Evolutionary conservation across 2,113 vertebrate species (phyloP).

Genomic region (Cololabis saira): DNA sequence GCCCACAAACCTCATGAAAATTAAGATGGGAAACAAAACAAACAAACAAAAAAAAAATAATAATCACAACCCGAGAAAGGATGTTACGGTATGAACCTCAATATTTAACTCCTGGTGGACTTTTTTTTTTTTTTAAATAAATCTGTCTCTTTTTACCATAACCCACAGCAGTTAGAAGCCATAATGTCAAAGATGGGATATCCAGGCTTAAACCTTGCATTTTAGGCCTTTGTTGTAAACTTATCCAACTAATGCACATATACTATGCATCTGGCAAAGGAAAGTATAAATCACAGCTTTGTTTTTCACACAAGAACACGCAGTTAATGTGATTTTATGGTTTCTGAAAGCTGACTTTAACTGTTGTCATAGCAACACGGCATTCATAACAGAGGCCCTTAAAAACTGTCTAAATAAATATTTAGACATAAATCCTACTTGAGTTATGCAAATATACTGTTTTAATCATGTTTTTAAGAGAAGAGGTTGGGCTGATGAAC

Average conservation of each 20-base stretch:
- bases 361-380: conserved; percentile 24
- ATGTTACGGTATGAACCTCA: too few relatives aligned
- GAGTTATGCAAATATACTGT: neutral
- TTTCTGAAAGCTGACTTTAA: conserved; percentile 6
- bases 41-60: too few relatives aligned
- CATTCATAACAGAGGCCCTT: neutral
- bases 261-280: neutral
- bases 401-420: neutral
- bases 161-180: neutral
- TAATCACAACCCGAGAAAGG: too few relatives aligned
- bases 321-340: conserved; percentile 4
- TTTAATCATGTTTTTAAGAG: neutral
- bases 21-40: too few relatives aligned
- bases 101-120: too few relatives aligned
- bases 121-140: too few relatives aligned
- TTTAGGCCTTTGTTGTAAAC: neutral
- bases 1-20: too few relatives aligned
- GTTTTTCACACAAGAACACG: neutral
- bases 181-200: neutral
- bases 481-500: neutral
- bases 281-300: neutral
- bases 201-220: neutral
- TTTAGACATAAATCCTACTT: neutral
- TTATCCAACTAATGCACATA: neutral
- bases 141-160: too few relatives aligned